Percentiles rank a stretch among this genome's conserved stretches.
phyloP scores from a whole-genome alignment of 2,113 vertebrate genomes.

The Urocolius indicus region DNA sequence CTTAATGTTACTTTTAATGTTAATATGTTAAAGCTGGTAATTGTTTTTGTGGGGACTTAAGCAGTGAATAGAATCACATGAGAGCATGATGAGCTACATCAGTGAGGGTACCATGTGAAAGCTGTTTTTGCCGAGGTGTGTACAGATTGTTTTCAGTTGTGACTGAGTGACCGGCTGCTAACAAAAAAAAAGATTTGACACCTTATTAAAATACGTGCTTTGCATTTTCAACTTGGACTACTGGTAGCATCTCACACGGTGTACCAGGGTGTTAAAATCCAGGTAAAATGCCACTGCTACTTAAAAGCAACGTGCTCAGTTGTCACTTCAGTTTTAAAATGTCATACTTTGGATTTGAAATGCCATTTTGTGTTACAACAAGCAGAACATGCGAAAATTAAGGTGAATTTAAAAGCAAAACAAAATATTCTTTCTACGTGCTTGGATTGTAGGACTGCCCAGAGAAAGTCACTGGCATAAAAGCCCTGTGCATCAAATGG shows the following conservation, averaged over 20 bases:
- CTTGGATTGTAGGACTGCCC: background rate
- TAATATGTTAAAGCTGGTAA: background rate
- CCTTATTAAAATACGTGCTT: slow-evolving; percentile 5
- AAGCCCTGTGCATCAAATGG: background rate
- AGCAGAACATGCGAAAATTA: background rate
- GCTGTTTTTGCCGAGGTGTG: background rate
- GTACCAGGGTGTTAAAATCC: background rate
- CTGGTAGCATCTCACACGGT: background rate
- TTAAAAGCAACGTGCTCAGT: background rate
- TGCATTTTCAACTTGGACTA: background rate
- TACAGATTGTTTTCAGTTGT: background rate
- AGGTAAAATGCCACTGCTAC: background rate
- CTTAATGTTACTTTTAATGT: slow-evolving; percentile 3
- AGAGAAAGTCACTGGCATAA: background rate
- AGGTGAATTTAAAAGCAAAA: background rate
- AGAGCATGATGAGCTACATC: background rate
- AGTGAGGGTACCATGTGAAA: background rate
- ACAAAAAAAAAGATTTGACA: background rate
- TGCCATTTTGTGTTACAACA: background rate
- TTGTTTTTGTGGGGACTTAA: background rate
- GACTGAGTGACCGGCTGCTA: background rate
- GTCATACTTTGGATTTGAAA: background rate
- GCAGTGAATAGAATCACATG: background rate
- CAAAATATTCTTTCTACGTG: background rate
- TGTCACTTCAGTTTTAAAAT: background rate